Base-by-base conservation (phyloP, 53 echinoderm and acorn worm species). In the Paracentrotus lividus region DNA sequence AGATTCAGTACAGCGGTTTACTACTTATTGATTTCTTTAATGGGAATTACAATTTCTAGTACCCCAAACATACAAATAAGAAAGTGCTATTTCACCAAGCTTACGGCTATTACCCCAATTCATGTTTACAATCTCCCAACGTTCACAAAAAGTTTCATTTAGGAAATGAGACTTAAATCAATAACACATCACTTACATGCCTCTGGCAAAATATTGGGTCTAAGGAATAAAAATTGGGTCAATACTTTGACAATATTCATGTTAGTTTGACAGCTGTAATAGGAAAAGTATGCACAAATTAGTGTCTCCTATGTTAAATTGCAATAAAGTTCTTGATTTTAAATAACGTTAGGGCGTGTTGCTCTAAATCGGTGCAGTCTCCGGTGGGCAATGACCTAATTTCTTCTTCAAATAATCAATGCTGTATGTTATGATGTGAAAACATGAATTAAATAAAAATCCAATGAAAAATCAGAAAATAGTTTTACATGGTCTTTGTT, bases 11-110 rank as follows among this genome's bases (percentile, higher is more conserved):
- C 0, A 77, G 42, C 7, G 42, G 32, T 40, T 40, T 21, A 42
- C 77, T 77, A 47, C 47, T 81, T 24, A 47, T 26, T 81, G 26
- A 47, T n/a, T 47, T 45, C 81, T 47, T 49, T 81, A 42, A 26
- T 26, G 12, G 47, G 13, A 81, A 81, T 9, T 4, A 0, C 3
- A 34, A 76, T 38, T 2, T 81, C 47, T 45, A 81, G 45, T 45
- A 45, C 72, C 81, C 26, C 45, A 45, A 24, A 45, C n/a, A 47
- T 81, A 45, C n/a, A 81, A 81, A 81, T 47, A 81, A n/a, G 45
- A 81, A 77, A 81, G 81, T 81, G 81, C 81, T 47, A 81, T 81
- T 81, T 81, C 81, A 81, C 81, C 26, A 47, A 47, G 81, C 81
- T 47, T 81, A 7, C 21, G 81, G 81, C 81, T 81, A 81, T 81